phyloP scores from a whole-genome alignment of 2,113 vertebrate genomes.

The Tretioscincus oriximinensis region DNA sequence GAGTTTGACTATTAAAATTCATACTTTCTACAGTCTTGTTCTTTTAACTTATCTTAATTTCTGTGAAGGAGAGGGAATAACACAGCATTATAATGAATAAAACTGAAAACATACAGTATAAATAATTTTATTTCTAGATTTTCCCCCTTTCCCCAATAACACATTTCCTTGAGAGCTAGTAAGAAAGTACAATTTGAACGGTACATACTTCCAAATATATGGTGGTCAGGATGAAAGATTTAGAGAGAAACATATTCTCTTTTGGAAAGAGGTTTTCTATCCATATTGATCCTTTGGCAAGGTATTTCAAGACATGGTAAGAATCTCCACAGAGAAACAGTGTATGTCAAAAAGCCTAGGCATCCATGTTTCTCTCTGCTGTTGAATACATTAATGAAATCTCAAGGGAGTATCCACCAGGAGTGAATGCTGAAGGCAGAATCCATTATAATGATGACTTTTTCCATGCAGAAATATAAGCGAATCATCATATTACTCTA shows the following conservation, averaged over 20 bases:
- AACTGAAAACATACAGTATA: neutral
- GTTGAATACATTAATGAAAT: slow-evolving; percentile 29
- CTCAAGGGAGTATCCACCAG: slow-evolving; percentile 38
- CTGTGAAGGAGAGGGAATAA: neutral
- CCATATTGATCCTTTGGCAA: slow-evolving; percentile 40
- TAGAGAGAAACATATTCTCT: slow-evolving; percentile 24
- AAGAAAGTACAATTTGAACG: neutral
- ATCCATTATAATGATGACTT: slow-evolving; percentile 33
- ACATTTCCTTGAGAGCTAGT: neutral
- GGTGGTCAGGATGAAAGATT: neutral
- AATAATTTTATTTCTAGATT: slow-evolving; percentile 11
- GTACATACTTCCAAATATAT: neutral
- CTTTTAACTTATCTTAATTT: neutral
- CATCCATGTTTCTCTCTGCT: slow-evolving; percentile 46
- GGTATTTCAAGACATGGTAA: slow-evolving; percentile 42
- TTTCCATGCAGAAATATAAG: slow-evolving; percentile 39
- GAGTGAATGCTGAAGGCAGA: slow-evolving; percentile 46
- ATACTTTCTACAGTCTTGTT: neutral
- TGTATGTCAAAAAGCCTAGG: slow-evolving; percentile 41
- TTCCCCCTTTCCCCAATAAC: slow-evolving; percentile 18
- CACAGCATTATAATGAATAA: neutral
- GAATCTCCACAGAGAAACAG: slow-evolving; percentile 46
- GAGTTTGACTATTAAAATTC: neutral
- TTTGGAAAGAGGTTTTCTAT: slow-evolving; percentile 40
- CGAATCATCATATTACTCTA: slow-evolving; percentile 20